phyloP scores from a whole-genome alignment of 2,113 vertebrate genomes.

The Cyanistes caeruleus region DNA sequence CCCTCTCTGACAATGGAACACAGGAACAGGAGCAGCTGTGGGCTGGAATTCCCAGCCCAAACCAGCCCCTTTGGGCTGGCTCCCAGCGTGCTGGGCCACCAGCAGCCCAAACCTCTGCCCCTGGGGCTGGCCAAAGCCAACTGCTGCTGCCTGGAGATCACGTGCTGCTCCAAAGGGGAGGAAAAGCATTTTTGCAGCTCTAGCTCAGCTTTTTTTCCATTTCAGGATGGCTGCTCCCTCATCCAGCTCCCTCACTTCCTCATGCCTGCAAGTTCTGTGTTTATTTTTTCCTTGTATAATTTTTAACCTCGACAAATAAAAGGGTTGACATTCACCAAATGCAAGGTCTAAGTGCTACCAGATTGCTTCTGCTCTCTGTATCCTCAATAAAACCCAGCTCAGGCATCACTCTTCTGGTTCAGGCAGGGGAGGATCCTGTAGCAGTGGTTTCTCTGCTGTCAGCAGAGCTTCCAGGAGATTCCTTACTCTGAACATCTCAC shows the following conservation, averaged over 20 bases:
- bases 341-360: background rate
- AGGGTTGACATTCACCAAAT: background rate
- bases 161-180: background rate
- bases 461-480: background rate
- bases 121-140: background rate
- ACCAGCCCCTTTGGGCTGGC: background rate
- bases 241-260: background rate
- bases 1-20: background rate
- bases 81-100: background rate
- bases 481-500: background rate
- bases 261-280: background rate
- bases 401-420: background rate
- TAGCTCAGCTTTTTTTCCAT: background rate
- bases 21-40: background rate
- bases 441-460: background rate
- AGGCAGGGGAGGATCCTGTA: background rate
- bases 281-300: slow-evolving; percentile 34
- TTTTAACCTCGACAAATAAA: background rate
- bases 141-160: background rate
- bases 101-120: accelerated
- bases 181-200: slow-evolving; percentile 4
- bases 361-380: background rate
- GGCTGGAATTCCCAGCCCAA: background rate
- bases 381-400: background rate
- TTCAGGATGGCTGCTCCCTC: background rate